Evolutionary conservation across 2,888 invertebrate species (phyloP).

Genomic region (Platycnemis pennipes): DNA sequence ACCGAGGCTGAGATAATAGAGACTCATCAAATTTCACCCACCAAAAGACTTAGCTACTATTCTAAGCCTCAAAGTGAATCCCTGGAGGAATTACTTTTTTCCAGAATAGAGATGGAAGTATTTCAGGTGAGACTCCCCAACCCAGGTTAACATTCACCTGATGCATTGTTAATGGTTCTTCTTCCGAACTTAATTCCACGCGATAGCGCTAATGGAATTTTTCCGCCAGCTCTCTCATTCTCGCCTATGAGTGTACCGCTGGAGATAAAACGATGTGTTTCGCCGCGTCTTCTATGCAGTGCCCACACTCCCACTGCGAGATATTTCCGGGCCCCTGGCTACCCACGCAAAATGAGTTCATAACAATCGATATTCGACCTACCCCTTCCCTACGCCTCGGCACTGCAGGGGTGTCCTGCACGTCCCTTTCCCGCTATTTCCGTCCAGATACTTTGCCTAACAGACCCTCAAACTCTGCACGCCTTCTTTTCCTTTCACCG

Average conservation of each 20-base stretch:
- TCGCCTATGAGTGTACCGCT: background rate
- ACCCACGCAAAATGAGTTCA: constrained; percentile 28
- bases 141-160: background rate
- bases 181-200: background rate
- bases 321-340: background rate
- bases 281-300: background rate
- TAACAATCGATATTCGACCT: constrained; percentile 14
- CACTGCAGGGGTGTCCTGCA: background rate
- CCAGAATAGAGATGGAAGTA: background rate
- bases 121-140: background rate
- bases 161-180: background rate
- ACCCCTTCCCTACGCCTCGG: background rate
- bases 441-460: background rate
- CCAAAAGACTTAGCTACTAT: background rate
- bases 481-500: background rate
- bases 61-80: background rate
- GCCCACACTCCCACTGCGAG: background rate
- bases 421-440: background rate
- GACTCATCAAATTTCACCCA: background rate
- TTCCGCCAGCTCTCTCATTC: background rate
- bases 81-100: background rate
- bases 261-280: background rate
- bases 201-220: background rate
- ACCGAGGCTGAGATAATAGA: background rate
- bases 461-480: background rate